Evolutionary conservation across 2,113 vertebrate genomes (phyloP).

Genomic region (Tachysurus fulvidraco): DNA sequence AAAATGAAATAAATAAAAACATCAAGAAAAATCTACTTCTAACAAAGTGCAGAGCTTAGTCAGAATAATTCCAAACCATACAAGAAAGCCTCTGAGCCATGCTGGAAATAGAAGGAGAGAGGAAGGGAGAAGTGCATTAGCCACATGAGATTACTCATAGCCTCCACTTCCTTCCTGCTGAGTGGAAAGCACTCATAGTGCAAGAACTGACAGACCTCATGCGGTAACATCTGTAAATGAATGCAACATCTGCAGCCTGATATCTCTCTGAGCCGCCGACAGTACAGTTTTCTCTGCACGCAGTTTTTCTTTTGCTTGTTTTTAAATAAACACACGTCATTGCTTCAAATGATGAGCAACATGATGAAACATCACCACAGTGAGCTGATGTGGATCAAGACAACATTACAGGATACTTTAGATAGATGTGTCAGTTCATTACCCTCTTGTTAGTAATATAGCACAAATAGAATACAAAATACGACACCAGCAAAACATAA

Average conservation of each 20-base stretch:
- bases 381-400: conserved; percentile 61
- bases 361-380: neutral
- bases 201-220: conserved; percentile 39
- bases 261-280: conserved; percentile 12
- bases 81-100: neutral
- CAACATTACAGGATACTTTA: conserved; percentile 64
- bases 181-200: conserved; percentile 34
- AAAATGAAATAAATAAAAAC: neutral
- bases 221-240: conserved; percentile 38
- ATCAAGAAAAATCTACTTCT: neutral
- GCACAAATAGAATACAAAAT: conserved; percentile 59
- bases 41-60: neutral
- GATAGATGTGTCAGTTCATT: conserved; percentile 70
- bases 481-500: conserved; percentile 71
- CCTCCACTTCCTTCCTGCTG: conserved; percentile 8
- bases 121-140: conserved; percentile 11
- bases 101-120: conserved; percentile 1
- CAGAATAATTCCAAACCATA: neutral
- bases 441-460: conserved; percentile 62
- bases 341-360: neutral
- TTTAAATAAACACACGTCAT: neutral
- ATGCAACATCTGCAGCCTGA: conserved; percentile 38
- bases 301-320: neutral
- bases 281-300: neutral
- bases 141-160: conserved; percentile 17